phyloP scores from a whole-genome alignment of 1,140 invertebrate species.

The Brachionus koreanus region DNA sequence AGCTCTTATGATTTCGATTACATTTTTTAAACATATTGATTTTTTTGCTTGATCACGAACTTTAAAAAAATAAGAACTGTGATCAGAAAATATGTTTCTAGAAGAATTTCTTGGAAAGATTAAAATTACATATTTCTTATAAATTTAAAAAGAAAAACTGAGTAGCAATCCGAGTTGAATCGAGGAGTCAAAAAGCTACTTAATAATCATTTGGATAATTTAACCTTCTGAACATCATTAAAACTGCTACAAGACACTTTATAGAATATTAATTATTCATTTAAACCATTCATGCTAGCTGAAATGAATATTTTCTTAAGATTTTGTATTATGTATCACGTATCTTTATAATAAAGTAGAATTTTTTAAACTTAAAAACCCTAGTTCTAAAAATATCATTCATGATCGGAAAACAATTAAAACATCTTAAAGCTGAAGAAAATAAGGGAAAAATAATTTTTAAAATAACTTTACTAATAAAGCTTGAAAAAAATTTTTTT shows the following conservation, averaged over 20 bases:
- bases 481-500: no score
- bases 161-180: no score
- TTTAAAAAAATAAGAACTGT: background rate
- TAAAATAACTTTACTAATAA: no score
- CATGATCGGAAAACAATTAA: background rate
- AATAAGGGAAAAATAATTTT: background rate
- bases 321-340: background rate
- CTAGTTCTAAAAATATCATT: background rate
- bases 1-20: background rate
- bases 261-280: no score
- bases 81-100: no score
- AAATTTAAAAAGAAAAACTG: no score
- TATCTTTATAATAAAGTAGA: background rate
- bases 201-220: no score
- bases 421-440: background rate
- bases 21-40: background rate
- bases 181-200: no score
- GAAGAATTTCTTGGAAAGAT: no score
- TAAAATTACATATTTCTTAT: no score
- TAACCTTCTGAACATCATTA: no score
- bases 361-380: background rate
- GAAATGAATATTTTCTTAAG: background rate
- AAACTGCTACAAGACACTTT: no score
- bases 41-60: background rate
- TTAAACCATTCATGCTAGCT: background rate